Evolutionary conservation across 2,113 vertebrate species (phyloP).

Genomic region (Sceloporus undulatus): DNA sequence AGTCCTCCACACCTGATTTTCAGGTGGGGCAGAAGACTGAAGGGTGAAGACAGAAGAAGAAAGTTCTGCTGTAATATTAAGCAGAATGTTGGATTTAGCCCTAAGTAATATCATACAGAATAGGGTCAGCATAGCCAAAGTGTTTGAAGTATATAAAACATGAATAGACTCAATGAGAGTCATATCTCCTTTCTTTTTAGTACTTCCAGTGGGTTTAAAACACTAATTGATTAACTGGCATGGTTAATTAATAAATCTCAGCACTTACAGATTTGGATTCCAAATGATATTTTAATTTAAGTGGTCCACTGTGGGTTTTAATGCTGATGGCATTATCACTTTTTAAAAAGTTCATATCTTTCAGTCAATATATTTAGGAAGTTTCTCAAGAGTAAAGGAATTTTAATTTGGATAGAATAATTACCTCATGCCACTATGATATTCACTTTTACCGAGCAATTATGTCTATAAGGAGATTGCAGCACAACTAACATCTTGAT

Average conservation of each 20-base stretch:
- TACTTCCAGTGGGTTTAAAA: conserved; percentile 1
- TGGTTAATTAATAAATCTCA: conserved; percentile 22
- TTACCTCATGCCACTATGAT: neutral
- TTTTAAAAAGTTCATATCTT: neutral
- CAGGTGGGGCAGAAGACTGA: neutral
- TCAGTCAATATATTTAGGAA: conserved; percentile 6
- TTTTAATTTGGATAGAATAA: neutral
- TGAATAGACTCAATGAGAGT: neutral
- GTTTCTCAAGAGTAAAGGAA: neutral
- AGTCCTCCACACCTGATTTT: neutral
- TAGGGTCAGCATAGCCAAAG: neutral
- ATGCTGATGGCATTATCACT: conserved; percentile 8
- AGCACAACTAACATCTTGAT: neutral
- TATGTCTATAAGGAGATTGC: neutral
- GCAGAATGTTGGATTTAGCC: neutral
- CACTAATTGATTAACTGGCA: conserved; percentile 18
- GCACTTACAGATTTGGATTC: conserved; percentile 2
- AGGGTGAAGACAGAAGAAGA: neutral
- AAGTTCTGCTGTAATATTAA: too few species aligned
- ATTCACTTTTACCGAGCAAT: neutral
- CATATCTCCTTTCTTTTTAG: conserved; percentile 1
- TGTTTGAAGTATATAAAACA: neutral
- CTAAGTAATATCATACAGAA: neutral
- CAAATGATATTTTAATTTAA: conserved; percentile 24
- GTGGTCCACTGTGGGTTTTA: conserved; percentile 3